phyloP scores from a whole-genome alignment of 2,113 vertebrate genomes.

The Proteles cristata region DNA sequence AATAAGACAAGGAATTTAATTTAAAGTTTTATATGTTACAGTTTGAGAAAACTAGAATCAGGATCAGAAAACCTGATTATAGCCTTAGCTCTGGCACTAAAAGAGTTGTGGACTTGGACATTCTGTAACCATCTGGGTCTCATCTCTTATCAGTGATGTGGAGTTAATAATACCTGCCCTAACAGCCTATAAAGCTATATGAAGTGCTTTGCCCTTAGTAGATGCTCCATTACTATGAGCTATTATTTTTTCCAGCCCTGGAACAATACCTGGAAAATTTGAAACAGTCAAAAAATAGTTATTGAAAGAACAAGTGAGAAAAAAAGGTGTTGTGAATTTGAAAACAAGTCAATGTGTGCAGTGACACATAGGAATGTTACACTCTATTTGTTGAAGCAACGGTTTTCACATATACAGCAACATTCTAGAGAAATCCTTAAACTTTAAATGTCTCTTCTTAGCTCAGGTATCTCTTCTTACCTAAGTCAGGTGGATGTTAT shows the following conservation, averaged over 20 bases:
- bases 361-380: neutral
- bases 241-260: neutral
- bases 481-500: neutral
- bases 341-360: neutral
- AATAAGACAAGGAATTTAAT: slow-evolving; percentile 26
- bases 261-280: neutral
- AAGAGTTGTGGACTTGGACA: neutral
- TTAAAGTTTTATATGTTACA: neutral
- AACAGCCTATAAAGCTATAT: neutral
- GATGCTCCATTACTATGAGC: neutral
- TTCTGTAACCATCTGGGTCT: neutral
- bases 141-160: neutral
- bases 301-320: neutral
- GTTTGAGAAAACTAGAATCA: neutral
- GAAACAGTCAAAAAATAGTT: neutral
- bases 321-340: neutral
- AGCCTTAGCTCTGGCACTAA: neutral
- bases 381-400: neutral
- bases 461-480: neutral
- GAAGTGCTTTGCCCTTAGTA: neutral
- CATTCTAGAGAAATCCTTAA: neutral
- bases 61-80: neutral
- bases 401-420: neutral
- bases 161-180: neutral
- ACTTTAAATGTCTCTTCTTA: neutral